Conservation (phyloP, 1,140 invertebrate genomes). For the Alviniconcha marisindica region DNA sequence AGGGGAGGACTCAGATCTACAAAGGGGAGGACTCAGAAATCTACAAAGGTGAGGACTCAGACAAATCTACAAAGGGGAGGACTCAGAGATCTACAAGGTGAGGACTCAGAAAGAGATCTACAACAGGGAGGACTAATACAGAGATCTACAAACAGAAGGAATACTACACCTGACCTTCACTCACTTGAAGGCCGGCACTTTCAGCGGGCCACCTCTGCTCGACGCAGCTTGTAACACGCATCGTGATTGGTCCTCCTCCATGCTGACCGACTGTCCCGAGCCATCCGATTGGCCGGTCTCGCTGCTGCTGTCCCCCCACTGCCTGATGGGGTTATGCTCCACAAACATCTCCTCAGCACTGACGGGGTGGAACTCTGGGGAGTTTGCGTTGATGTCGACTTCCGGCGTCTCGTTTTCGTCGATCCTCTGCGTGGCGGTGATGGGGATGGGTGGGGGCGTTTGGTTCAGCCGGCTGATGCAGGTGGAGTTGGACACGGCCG, state of each 20-base stretch:
- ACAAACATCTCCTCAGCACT: not conserved
- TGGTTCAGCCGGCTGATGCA: not conserved
- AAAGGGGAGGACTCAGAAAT: too few relatives aligned
- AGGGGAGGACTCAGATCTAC: too few relatives aligned
- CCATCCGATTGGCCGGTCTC: constrained; percentile 34
- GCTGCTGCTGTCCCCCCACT: not conserved
- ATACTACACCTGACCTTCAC: constrained; percentile 16
- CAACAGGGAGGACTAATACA: too few relatives aligned
- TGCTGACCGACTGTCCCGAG: constrained; percentile 28
- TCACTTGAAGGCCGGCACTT: constrained; percentile 26
- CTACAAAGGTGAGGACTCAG: too few relatives aligned
- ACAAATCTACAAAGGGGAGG: too few relatives aligned
- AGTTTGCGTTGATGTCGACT: constrained; percentile 47
- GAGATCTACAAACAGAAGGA: not conserved
- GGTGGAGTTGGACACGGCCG: not conserved
- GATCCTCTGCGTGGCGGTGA: not conserved
- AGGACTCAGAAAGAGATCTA: too few relatives aligned
- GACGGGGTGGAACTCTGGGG: constrained; percentile 35
- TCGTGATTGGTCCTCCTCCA: constrained; percentile 33
- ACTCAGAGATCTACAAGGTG: too few relatives aligned
- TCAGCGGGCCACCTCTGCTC: not conserved
- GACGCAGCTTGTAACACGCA: not conserved
- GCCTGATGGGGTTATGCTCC: constrained; percentile 20
- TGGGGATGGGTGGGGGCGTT: not conserved
- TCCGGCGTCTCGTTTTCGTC: not conserved